Evolutionary conservation across 2,797 vertebrate genomes (phyloP).

Genomic region (Amazonetta brasiliensis): DNA sequence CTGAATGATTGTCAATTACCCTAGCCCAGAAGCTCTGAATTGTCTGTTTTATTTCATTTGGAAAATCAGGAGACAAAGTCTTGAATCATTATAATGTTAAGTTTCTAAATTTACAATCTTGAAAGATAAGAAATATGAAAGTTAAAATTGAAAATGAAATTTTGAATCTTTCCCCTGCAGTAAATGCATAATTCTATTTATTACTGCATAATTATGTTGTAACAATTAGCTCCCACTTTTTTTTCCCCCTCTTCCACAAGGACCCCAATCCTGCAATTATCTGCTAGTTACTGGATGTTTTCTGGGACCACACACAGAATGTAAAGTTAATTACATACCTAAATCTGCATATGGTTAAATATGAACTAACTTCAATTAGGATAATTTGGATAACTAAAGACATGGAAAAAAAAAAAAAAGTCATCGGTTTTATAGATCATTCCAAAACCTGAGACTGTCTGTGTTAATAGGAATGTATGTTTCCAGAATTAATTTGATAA

Average conservation of each 20-base stretch:
- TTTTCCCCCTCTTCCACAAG: conserved; percentile 24
- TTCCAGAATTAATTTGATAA: background rate
- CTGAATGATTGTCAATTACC: background rate
- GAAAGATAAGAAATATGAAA: background rate
- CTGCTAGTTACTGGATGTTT: background rate
- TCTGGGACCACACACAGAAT: background rate
- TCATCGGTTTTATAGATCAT: background rate
- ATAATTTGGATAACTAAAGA: background rate
- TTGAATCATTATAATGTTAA: background rate
- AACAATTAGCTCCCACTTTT: conserved; percentile 39
- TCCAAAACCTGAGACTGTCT: background rate
- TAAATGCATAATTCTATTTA: conserved; percentile 21
- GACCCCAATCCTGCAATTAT: background rate
- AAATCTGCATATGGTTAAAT: background rate
- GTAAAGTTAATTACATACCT: background rate
- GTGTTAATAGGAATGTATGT: background rate
- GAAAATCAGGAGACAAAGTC: background rate
- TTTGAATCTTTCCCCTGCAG: conserved; percentile 13
- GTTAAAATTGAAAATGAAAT: conserved; percentile 5
- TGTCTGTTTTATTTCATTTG: conserved; percentile 11
- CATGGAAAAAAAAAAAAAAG: background rate
- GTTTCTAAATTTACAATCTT: background rate
- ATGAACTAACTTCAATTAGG: background rate
- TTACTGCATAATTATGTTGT: conserved; percentile 22
- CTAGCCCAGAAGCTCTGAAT: background rate